These are phyloP conservation scores for Myrmecobius fasciatus DNA, from an alignment of 2,113 vertebrate species.

Conservation along the genomic window DNA sequence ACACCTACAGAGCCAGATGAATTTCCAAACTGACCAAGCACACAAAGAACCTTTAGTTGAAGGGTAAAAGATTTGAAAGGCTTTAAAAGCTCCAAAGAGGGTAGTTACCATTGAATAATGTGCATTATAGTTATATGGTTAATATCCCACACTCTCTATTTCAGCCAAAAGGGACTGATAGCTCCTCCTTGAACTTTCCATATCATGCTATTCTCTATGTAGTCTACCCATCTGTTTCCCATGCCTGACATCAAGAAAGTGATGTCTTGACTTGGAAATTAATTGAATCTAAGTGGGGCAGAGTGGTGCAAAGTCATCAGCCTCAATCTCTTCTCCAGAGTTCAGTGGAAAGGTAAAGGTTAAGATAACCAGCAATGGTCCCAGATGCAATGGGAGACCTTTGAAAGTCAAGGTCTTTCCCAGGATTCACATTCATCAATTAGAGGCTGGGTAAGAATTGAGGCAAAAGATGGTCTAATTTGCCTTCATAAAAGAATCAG, in stretches of 20 bases:
- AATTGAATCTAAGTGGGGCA: no score
- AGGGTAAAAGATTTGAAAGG: background rate
- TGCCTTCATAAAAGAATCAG: no score
- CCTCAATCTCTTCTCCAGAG: no score
- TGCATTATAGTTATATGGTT: background rate
- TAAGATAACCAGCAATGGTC: no score
- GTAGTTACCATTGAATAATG: background rate
- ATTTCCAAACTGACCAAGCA: slow-evolving; percentile 48
- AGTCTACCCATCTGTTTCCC: background rate
- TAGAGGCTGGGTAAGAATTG: no score
- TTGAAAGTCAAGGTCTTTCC: no score
- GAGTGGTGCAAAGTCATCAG: no score
- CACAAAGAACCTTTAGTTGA: slow-evolving; percentile 26
- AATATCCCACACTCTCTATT: background rate
- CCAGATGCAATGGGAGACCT: no score
- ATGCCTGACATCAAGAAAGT: background rate
- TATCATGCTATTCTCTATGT: background rate
- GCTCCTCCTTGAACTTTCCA: background rate
- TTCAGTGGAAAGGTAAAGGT: no score
- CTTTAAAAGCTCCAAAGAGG: background rate
- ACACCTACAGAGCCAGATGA: background rate
- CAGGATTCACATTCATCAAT: no score
- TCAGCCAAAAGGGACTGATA: background rate
- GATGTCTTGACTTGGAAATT: background rate
- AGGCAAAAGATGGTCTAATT: no score